Evolutionary conservation across 2,113 vertebrate species (phyloP), one percentile per base, ranked within the genome.

Genomic region (Fulmarus glacialis): DNA sequence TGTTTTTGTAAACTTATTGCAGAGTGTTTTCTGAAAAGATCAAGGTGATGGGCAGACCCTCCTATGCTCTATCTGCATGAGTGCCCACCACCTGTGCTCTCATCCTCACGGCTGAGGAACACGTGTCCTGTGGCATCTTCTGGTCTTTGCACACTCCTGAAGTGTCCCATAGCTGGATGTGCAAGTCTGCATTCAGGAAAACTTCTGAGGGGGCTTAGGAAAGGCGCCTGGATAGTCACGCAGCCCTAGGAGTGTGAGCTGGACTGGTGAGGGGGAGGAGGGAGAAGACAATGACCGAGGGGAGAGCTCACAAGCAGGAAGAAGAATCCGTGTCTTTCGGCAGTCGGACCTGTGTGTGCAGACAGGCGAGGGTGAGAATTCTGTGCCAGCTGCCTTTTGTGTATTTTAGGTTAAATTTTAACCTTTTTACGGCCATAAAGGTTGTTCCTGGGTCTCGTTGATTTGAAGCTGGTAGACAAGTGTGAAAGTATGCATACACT

Each of bases 401-500:
- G 38, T 93, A 30, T 88, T 89, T 91, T 50, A 72, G 90, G 74
- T 97, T 97, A 86, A 59, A 88, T 12, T 90, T 92, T 93, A 96
- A 97, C 67, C 32, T 85, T 85, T 87, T 89, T 75, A 18, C 0
- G 2, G 42, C 38, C 20, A 17, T 38, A 36, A 40, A 59, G 56
- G 67, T 63, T 63, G 23, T 42, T 73, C 3, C 4, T 50, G 45
- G 15, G 20, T 70, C 87, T 70, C n/a, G 34, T 9, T 82, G 59
- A 62, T 82, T 56, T 77, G 83, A 80, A 13, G 1, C 62, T 75
- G 26, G 78, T 23, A 66, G 81, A 56, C 64, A 75, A 72, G 70
- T 34, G 53, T 89, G 55, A 81, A 95, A 84, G 80, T 50, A 96
- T 78, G 93, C 70, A 62, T 75, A 45, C 17, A 5, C 55, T 87